Evolutionary conservation across 2,113 vertebrate species (phyloP), one percentile per base, ranked within the genome.

Genomic region (Physeter macrocephalus): DNA sequence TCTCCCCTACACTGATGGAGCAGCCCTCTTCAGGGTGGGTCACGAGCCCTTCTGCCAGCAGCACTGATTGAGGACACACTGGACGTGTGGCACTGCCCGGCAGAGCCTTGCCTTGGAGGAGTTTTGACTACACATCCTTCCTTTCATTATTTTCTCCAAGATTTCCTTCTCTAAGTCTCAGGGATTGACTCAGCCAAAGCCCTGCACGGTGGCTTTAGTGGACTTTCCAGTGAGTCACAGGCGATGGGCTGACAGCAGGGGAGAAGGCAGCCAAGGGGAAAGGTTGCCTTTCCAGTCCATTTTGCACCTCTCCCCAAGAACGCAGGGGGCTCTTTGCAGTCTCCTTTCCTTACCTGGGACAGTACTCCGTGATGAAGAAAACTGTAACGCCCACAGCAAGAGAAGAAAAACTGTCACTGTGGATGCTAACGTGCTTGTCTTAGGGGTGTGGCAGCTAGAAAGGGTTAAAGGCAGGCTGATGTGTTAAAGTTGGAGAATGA

Each of bases 121-220:
- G 31, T n/a, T 89, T 62, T 21, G 3, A 52, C 3, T 1, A 8
- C 23, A 39, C 18, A 7, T 13, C 89, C 64, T 81, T 61, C 82
- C 61, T 72, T 49, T 52, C 17, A 17, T 66, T 59, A 81, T 83
- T 57, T 41, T 39, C 20, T 1, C 34, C 14, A 34, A 57, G 46
- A 71, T 61, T 94, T 85, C 91, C 80, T 94, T 80, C 72, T 78
- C 18, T 54, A 39, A 54, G 29, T n/a, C 62, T 85, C 39, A 17
- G 66, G 36, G 82, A 85, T 2, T 29, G 41, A 39, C 25, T 80
- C 69, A 43, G 34, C 25, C 15, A 27, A 90, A 36, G 80, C 25
- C 59, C 49, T 59, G 29, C 3, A 20, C 14, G 2, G 14, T 80
- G 75, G 41, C 52, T 61, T 85, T 41, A 6, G 23, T 13, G 54